A percentile compares a stretch with the other conserved stretches of the same genome.
These are phyloP conservation scores for Hecatera dysodea DNA, from an alignment of 2,888 invertebrate species.

Conservation along the genomic window DNA sequence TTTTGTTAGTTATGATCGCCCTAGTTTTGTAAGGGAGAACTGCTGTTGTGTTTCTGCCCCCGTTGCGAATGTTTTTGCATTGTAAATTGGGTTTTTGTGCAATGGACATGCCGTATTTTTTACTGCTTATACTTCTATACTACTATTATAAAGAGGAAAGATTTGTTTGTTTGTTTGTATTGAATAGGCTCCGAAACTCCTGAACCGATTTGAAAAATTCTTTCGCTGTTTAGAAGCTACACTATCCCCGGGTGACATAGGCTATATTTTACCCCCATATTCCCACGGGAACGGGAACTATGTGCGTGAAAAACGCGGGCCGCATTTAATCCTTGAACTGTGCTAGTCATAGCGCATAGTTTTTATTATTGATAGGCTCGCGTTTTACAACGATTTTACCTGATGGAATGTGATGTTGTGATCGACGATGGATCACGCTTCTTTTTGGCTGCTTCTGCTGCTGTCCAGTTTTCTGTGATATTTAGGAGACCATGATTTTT, in stretches of 20 bases:
- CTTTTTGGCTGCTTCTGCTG: too few relatives aligned
- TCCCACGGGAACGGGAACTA: too few relatives aligned
- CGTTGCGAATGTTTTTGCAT: conserved; percentile 14
- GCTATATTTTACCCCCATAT: too few relatives aligned
- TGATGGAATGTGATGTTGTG: too few relatives aligned
- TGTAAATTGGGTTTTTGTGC: conserved; percentile 31
- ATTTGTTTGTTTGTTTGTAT: too few relatives aligned
- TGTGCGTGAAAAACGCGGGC: too few relatives aligned
- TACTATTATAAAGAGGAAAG: too few relatives aligned
- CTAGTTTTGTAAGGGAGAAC: conserved; percentile 32
- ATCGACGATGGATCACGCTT: too few relatives aligned
- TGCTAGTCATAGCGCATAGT: neutral
- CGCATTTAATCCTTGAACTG: neutral
- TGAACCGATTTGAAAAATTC: too few relatives aligned
- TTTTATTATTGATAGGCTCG: neutral
- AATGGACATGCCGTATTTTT: neutral
- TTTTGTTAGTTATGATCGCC: conserved; percentile 31
- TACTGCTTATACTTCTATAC: neutral
- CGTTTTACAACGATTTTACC: neutral
- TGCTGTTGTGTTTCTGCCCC: conserved; percentile 11
- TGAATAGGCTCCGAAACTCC: too few relatives aligned
- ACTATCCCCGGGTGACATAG: too few relatives aligned
- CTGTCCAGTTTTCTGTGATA: neutral
- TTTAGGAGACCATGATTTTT: neutral
- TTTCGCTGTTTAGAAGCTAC: too few relatives aligned